Percentiles rank a stretch among this genome's conserved stretches.
phyloP scores from a whole-genome alignment of 2,888 invertebrate genomes.

The Habroteleia sp. region DNA sequence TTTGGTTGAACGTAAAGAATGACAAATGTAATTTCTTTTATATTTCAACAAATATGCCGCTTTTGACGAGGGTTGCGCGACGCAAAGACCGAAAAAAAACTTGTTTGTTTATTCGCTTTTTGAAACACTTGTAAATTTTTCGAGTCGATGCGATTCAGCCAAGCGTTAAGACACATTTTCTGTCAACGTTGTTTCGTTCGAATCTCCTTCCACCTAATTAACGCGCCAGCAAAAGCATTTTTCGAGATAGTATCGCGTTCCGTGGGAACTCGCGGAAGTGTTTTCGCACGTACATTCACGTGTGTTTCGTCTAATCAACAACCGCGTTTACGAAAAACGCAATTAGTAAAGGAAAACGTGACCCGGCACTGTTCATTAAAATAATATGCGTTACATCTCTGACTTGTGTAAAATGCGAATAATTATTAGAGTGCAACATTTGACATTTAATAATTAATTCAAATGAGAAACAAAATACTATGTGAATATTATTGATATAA shows the following conservation, averaged over 20 bases:
- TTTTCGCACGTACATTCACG: constrained; percentile 15
- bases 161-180: constrained; percentile 7
- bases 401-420: constrained; percentile 6
- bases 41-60: no score
- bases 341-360: constrained; percentile 42
- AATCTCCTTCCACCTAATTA: constrained; percentile 32
- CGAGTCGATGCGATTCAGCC: neutral
- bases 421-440: neutral
- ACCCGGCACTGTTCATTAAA: constrained; percentile 25
- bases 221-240: constrained; percentile 23
- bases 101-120: no score
- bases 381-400: constrained; percentile 24
- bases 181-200: constrained; percentile 26
- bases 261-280: constrained; percentile 24
- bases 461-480: no score
- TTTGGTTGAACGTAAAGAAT: no score
- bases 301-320: constrained; percentile 44
- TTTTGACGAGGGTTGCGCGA: no score
- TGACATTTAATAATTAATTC: constrained; percentile 5
- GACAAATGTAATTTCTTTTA: no score
- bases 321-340: constrained; percentile 45
- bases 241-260: constrained; percentile 18
- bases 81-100: neutral
- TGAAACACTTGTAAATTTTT: neutral
- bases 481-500: no score